Conservation (phyloP, 2,888 invertebrate species). For the Julus scandinavius region DNA sequence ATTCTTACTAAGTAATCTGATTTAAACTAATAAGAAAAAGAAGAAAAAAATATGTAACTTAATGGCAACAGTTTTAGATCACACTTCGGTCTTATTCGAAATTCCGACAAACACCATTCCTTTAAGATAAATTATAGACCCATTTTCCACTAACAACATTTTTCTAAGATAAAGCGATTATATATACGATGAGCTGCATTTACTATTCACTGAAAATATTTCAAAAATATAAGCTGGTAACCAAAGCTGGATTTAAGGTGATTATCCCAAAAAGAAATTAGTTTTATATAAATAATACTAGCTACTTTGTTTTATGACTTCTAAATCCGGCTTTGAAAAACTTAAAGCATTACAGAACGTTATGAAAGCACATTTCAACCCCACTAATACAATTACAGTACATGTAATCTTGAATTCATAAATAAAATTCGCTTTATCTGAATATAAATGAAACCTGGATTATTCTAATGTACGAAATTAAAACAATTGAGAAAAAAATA, state of each 20-base stretch:
- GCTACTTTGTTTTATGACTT: not conserved
- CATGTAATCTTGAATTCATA: too few relatives aligned
- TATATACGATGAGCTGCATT: not conserved
- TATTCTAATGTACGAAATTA: too few relatives aligned
- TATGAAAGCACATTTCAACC: not conserved
- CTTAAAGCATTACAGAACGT: not conserved
- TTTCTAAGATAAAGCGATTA: not conserved
- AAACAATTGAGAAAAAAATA: too few relatives aligned
- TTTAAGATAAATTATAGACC: constrained; percentile 27
- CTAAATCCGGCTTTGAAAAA: not conserved
- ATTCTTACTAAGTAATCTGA: constrained; percentile 17
- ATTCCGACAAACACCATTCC: not conserved
- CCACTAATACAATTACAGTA: too few relatives aligned
- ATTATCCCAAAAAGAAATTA: constrained; percentile 25
- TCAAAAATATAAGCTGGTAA: not conserved
- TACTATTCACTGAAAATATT: not conserved
- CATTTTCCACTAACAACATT: not conserved
- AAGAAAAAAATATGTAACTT: not conserved
- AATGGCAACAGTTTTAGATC: constrained; percentile 30
- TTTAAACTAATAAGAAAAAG: constrained; percentile 40
- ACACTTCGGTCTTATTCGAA: not conserved
- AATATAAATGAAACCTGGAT: too few relatives aligned
- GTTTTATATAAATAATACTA: not conserved
- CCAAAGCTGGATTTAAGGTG: constrained; percentile 39
- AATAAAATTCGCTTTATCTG: too few relatives aligned